Conservation (phyloP, 2,113 vertebrate species). For the Rhipidura dahli region DNA sequence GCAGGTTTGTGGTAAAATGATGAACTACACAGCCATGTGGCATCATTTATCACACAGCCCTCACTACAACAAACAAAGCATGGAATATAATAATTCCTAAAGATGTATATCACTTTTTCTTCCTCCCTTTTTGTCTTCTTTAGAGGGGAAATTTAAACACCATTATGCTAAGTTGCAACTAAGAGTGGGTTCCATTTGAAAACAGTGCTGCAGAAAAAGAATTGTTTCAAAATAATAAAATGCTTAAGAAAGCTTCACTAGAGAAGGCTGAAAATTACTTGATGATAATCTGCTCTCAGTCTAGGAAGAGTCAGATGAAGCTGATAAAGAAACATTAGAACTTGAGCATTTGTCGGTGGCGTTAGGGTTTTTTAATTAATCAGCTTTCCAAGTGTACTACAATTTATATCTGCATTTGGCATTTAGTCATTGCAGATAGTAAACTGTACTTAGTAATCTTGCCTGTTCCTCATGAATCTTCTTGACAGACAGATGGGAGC, state of each 20-base stretch:
- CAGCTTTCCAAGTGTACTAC: not conserved
- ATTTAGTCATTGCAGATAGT: constrained; percentile 5
- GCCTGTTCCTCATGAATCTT: not conserved
- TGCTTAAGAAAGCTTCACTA: not conserved
- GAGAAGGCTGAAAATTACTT: not conserved
- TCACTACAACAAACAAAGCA: not conserved
- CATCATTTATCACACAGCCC: not conserved
- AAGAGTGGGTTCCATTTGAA: not conserved
- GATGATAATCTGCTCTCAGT: not conserved
- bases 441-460: constrained; percentile 11
- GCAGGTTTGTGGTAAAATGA: not conserved
- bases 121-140: not conserved
- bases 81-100: not conserved
- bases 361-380: not conserved
- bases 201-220: not conserved
- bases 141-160: not conserved
- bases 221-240: not conserved
- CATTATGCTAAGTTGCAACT: not conserved
- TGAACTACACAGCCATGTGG: not conserved
- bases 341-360: not conserved
- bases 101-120: not conserved
- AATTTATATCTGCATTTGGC: not conserved
- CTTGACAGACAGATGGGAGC: not conserved
- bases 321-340: not conserved
- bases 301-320: not conserved